These are phyloP conservation scores for Petrocephalus schoutedeni DNA, from an alignment of 2,797 vertebrate genomes.

Conservation along the genomic window DNA sequence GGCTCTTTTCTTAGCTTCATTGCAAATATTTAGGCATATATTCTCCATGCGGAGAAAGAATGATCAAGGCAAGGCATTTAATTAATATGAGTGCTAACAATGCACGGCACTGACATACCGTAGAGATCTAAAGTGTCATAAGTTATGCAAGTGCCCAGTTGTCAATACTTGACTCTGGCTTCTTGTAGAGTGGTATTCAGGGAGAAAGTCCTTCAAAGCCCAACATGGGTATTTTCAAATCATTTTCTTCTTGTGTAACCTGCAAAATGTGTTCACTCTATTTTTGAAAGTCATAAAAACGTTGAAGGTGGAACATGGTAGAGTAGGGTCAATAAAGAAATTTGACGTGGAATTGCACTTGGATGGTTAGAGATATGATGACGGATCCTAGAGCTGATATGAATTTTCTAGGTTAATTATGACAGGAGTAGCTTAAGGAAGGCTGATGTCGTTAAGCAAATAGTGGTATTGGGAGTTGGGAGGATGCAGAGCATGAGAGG, in stretches of 20 bases:
- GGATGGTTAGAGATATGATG: slow-evolving; percentile 27
- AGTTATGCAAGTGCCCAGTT: slow-evolving; percentile 32
- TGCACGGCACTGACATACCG: background rate
- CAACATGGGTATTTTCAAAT: slow-evolving; percentile 25
- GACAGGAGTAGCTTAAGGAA: background rate
- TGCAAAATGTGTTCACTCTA: slow-evolving; percentile 15
- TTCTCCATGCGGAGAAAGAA: slow-evolving; percentile 6
- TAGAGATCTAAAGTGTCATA: slow-evolving; percentile 17
- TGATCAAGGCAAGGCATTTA: background rate
- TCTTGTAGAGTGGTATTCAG: slow-evolving; percentile 13
- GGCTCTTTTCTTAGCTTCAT: background rate
- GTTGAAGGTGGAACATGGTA: slow-evolving; percentile 16
- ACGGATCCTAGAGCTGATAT: slow-evolving; percentile 13
- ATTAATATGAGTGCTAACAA: background rate
- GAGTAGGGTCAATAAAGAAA: background rate
- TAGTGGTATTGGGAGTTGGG: background rate
- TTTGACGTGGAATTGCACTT: slow-evolving; percentile 34
- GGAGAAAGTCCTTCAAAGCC: slow-evolving; percentile 21
- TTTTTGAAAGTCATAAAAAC: slow-evolving; percentile 24
- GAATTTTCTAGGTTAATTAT: background rate
- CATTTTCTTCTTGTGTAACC: slow-evolving; percentile 16
- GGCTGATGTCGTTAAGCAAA: background rate
- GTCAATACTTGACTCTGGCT: slow-evolving; percentile 27
- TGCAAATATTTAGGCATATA: background rate
- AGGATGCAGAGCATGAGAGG: background rate